Evolutionary conservation across 2,888 invertebrate genomes (phyloP).

Genomic region (Pseudococcus longispinus): DNA sequence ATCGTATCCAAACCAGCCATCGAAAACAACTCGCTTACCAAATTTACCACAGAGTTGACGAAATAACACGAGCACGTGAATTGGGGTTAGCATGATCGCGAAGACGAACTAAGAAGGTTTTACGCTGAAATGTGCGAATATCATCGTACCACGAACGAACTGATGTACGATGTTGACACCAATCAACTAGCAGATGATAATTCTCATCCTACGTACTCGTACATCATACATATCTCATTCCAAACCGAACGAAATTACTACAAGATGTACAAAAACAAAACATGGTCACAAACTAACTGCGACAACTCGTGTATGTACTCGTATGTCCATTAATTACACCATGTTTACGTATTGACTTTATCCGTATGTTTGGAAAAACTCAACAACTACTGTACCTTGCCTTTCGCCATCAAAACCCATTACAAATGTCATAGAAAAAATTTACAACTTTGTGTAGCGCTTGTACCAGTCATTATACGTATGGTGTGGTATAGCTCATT

Average conservation of each 20-base stretch:
- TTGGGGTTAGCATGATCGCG: not conserved
- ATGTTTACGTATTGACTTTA: not conserved
- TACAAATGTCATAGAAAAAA: not conserved
- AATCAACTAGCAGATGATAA: not conserved
- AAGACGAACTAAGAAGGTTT: not conserved
- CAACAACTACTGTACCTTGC: not conserved
- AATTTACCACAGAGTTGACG: not conserved
- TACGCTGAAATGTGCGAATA: not conserved
- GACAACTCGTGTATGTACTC: not conserved
- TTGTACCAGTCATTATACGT: too few species aligned
- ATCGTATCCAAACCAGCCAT: not conserved
- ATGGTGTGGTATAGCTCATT: not conserved
- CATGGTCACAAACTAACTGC: not conserved
- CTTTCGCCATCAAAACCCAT: not conserved
- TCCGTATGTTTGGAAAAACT: not conserved
- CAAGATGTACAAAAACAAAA: not conserved
- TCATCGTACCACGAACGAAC: too few species aligned
- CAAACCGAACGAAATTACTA: not conserved
- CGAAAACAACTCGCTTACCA: not conserved
- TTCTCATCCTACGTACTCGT: too few species aligned
- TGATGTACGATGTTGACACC: not conserved
- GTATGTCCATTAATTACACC: not conserved
- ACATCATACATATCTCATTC: not conserved
- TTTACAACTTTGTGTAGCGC: not conserved
- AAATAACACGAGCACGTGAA: not conserved